A percentile compares a stretch with the other conserved stretches of the same genome.
These are phyloP conservation scores for Cyclophora albipunctata DNA, from an alignment of 2,888 invertebrate genomes.

Conservation along the genomic window DNA sequence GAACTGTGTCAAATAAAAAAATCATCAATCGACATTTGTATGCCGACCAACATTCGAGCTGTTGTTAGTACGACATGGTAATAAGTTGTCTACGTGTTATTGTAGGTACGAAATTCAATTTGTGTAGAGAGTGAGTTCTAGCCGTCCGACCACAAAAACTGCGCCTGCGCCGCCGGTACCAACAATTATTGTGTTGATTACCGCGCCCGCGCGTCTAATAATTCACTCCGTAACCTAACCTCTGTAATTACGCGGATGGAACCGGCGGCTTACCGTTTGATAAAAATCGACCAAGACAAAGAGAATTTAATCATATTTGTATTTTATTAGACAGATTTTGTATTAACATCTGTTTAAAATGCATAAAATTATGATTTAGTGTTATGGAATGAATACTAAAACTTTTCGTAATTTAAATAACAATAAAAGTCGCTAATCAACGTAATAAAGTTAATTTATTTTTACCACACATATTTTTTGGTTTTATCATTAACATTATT, in stretches of 20 bases:
- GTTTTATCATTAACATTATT: too few relatives aligned
- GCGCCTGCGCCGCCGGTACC: conserved; percentile 38
- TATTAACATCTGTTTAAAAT: too few relatives aligned
- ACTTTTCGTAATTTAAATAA: too few relatives aligned
- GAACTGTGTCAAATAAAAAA: not conserved
- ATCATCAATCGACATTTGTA: not conserved
- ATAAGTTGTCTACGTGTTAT: too few relatives aligned
- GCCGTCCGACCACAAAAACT: conserved; percentile 40
- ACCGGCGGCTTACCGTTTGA: conserved; percentile 69
- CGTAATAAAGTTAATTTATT: too few relatives aligned
- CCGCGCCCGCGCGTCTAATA: conserved; percentile 63
- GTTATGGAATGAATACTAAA: too few relatives aligned
- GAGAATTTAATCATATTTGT: not conserved
- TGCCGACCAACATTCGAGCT: too few relatives aligned
- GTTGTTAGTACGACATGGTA: too few relatives aligned
- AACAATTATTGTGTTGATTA: conserved; percentile 71
- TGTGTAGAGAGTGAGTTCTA: conserved; percentile 20
- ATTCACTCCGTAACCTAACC: conserved; percentile 70
- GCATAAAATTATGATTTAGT: too few relatives aligned
- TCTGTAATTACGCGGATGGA: conserved; percentile 70
- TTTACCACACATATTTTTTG: too few relatives aligned
- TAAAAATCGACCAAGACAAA: conserved; percentile 49
- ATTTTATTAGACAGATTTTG: too few relatives aligned
- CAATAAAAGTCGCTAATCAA: too few relatives aligned
- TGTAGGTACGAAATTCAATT: conserved; percentile 55